Conservation (phyloP, 2,113 vertebrate species). For the Tangachromis dhanisi region DNA sequence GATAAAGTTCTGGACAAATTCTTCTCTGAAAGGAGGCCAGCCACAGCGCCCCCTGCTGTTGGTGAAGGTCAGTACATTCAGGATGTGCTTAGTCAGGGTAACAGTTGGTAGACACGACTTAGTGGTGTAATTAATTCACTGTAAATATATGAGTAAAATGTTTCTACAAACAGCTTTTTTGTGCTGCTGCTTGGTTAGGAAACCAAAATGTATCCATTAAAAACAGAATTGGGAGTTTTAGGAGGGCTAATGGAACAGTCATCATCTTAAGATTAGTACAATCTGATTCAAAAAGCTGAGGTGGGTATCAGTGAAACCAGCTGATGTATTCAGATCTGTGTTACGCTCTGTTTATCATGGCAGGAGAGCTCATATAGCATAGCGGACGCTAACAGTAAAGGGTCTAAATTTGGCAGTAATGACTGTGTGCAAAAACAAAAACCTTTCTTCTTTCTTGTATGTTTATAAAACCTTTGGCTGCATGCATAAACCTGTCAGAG, state of each 20-base stretch:
- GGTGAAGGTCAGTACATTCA: not conserved
- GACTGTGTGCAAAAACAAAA: not conserved
- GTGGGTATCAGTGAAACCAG: not conserved
- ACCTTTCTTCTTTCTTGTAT: not conserved
- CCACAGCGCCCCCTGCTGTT: not conserved
- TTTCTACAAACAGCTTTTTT: not conserved
- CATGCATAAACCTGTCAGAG: not conserved
- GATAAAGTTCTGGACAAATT: not conserved
- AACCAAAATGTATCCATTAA: not conserved
- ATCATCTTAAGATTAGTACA: not conserved
- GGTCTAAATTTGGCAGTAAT: not conserved
- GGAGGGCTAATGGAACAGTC: accelerated
- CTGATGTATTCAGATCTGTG: not conserved
- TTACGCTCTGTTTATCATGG: not conserved
- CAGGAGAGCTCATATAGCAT: not conserved
- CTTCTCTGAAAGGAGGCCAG: not conserved
- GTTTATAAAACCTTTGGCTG: not conserved
- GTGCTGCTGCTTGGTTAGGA: not conserved
- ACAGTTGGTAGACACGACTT: not conserved
- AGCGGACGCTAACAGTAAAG: not conserved
- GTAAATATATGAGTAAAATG: not conserved
- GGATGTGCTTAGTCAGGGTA: not conserved
- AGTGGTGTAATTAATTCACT: not conserved
- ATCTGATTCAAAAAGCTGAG: not conserved
- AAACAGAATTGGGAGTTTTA: accelerated